A percentile compares a stretch with the other conserved stretches of the same genome.
Evolutionary conservation across 92 coral and sea anemone genomes (phyloP).

Genomic region (Blastomussa wellsi): DNA sequence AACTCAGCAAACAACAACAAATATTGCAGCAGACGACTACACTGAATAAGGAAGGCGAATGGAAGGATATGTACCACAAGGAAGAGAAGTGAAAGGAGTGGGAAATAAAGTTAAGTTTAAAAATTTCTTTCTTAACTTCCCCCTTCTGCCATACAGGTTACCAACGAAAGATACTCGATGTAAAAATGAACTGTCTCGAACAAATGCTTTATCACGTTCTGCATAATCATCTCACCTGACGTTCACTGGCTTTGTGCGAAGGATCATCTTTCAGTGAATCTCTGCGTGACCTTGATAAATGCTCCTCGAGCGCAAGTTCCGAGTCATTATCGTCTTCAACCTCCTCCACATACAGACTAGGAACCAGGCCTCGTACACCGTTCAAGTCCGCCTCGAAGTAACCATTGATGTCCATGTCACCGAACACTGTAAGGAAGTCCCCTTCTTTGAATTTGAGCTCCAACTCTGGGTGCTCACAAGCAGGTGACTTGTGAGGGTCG

Average conservation of each 20-base stretch:
- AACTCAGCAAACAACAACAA: neutral
- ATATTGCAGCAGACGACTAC: neutral
- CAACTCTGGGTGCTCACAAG: conserved; percentile 79
- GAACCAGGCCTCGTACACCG: conserved; percentile 88
- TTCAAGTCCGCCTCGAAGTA: conserved; percentile 83
- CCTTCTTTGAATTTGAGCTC: conserved; percentile 79
- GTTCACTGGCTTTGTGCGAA: conserved; percentile 15
- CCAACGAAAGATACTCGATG: too few species aligned
- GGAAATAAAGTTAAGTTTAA: too few species aligned
- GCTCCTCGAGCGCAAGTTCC: conserved; percentile 50
- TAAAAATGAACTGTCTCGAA: too few species aligned
- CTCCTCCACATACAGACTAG: conserved; percentile 87
- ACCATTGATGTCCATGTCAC: conserved; percentile 86
- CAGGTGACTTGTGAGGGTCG: conserved; percentile 76
- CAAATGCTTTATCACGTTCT: neutral
- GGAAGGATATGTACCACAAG: neutral
- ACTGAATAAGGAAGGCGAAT: neutral
- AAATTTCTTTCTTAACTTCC: too few species aligned
- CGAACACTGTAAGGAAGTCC: conserved; percentile 68
- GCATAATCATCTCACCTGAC: conserved; percentile 8
- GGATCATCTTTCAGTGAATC: conserved; percentile 13
- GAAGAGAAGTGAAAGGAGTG: neutral
- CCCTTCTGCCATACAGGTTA: too few species aligned
- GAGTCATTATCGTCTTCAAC: conserved; percentile 61
- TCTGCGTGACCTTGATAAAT: conserved; percentile 8